Evolutionary conservation across 2,113 vertebrate genomes (phyloP).

Genomic region (Ardeotis arabs): DNA sequence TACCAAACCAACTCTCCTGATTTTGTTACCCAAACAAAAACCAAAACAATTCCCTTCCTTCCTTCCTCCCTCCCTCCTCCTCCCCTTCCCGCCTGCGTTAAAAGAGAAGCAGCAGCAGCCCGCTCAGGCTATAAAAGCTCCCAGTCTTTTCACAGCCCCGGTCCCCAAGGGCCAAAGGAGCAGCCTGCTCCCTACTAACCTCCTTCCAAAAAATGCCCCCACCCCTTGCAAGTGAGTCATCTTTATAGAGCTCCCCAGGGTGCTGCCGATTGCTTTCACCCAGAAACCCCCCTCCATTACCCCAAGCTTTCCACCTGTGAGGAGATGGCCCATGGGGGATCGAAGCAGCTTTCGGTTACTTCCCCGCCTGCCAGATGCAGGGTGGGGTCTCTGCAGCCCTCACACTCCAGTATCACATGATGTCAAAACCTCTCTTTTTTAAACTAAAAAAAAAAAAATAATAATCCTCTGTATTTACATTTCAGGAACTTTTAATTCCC

Average conservation of each 20-base stretch:
- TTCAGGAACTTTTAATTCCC: not conserved
- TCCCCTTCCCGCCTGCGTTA: not conserved
- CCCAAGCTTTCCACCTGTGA: slow-evolving; percentile 25
- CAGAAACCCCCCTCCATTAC: not conserved
- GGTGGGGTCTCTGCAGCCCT: slow-evolving; percentile 30
- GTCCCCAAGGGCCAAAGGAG: not conserved
- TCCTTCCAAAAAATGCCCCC: not conserved
- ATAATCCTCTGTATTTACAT: not conserved
- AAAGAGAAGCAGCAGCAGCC: slow-evolving; percentile 39
- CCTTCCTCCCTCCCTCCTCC: not conserved
- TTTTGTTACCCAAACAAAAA: slow-evolving; percentile 59
- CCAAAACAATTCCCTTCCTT: slow-evolving; percentile 33
- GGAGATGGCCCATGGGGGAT: not conserved
- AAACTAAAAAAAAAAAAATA: not conserved
- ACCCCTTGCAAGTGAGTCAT: slow-evolving; percentile 35
- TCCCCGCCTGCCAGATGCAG: slow-evolving; percentile 47
- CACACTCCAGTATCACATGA: not conserved
- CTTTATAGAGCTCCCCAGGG: not conserved
- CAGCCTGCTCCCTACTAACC: not conserved
- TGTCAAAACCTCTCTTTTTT: not conserved
- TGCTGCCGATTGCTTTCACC: not conserved
- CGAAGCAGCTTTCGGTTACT: not conserved
- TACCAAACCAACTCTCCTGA: not conserved
- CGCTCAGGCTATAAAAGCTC: slow-evolving; percentile 7
- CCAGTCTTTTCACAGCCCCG: not conserved